Conservation (phyloP, 2,888 invertebrate species). For the Trissolcus japonicus region DNA sequence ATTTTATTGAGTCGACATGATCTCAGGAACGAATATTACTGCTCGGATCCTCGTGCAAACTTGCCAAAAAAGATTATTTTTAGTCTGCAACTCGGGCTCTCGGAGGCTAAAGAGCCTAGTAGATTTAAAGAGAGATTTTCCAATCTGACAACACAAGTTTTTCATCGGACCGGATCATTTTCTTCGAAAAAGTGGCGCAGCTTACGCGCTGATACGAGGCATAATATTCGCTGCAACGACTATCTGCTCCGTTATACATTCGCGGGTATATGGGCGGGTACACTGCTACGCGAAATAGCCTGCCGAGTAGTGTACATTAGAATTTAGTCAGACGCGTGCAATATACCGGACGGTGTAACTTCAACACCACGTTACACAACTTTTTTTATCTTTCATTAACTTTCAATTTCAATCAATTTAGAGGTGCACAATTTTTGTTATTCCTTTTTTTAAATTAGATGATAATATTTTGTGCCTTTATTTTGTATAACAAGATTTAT, state of each 20-base stretch:
- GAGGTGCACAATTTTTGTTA: too few species aligned
- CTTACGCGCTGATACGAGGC: conserved; percentile 48
- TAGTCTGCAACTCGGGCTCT: conserved; percentile 21
- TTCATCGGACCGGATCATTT: conserved; percentile 57
- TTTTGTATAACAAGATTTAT: conserved; percentile 1
- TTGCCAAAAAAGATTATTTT: conserved; percentile 54
- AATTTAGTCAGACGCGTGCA: conserved; percentile 44
- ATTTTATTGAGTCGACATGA: conserved; percentile 50
- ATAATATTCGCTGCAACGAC: conserved; percentile 52
- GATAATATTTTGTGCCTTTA: too few species aligned
- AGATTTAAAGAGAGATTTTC: conserved; percentile 57
- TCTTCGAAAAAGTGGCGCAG: conserved; percentile 37
- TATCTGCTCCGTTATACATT: conserved; percentile 32
- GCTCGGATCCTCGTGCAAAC: conserved; percentile 39
- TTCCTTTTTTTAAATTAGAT: too few species aligned
- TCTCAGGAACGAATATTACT: conserved; percentile 48
- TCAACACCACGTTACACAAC: conserved; percentile 26
- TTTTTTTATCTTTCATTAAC: conserved; percentile 13
- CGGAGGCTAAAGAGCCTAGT: conserved; percentile 51
- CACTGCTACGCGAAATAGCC: conserved; percentile 36
- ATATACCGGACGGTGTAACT: conserved; percentile 31
- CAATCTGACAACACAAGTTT: conserved; percentile 57
- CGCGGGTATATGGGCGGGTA: conserved; percentile 38
- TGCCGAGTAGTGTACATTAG: conserved; percentile 49
- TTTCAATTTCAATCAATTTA: not conserved